phyloP scores from a whole-genome alignment of 2,888 invertebrate species.

The Trichopria drosophilae region DNA sequence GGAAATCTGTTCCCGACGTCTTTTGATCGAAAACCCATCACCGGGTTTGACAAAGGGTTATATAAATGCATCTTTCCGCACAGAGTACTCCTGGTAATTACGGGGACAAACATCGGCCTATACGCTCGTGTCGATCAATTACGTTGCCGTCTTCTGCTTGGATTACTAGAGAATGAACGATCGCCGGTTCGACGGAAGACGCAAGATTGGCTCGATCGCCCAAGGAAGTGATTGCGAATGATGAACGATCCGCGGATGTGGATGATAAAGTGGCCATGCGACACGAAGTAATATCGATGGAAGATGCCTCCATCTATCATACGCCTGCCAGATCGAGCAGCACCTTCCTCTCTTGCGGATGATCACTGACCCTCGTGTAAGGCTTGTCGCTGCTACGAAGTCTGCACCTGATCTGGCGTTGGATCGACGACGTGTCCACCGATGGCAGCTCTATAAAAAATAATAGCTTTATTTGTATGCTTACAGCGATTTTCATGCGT shows the following conservation, averaged over 20 bases:
- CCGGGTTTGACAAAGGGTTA: too few species aligned
- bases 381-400: too few species aligned
- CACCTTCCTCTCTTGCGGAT: slow-evolving; percentile 36
- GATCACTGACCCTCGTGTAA: slow-evolving; percentile 43
- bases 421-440: too few species aligned
- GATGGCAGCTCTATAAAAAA: too few species aligned
- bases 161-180: slow-evolving; percentile 14
- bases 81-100: slow-evolving; percentile 25
- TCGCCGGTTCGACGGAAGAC: slow-evolving; percentile 36
- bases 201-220: slow-evolving; percentile 43
- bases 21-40: too few species aligned
- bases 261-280: slow-evolving; percentile 49
- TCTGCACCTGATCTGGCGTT: too few species aligned
- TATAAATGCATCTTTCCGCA: background rate
- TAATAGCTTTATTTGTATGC: too few species aligned
- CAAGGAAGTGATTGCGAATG: slow-evolving; percentile 53
- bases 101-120: slow-evolving; percentile 28
- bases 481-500: too few species aligned
- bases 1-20: too few species aligned
- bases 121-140: slow-evolving; percentile 30
- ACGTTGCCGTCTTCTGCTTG: slow-evolving; percentile 15
- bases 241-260: slow-evolving; percentile 48
- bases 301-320: slow-evolving; percentile 48
- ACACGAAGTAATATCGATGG: slow-evolving; percentile 49
- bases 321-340: slow-evolving; percentile 26